These are phyloP conservation scores for Prunella strophiata DNA, from an alignment of 2,797 vertebrate genomes.

Conservation along the genomic window DNA sequence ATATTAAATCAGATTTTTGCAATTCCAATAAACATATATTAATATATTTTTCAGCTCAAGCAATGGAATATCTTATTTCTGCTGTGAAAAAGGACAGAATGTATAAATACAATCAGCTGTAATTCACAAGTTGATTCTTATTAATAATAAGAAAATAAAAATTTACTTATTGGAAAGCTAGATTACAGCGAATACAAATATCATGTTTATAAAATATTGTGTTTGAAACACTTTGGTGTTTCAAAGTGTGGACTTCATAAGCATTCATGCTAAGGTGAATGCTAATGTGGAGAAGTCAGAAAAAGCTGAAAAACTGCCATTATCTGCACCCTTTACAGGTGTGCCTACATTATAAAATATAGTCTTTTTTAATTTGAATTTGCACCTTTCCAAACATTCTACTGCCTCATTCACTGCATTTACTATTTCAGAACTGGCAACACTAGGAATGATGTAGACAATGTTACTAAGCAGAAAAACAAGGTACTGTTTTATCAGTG, in stretches of 20 bases:
- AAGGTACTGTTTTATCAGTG: background rate
- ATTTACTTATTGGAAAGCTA: background rate
- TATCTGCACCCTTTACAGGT: background rate
- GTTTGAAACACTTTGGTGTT: background rate
- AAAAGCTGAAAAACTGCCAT: background rate
- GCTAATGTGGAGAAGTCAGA: background rate
- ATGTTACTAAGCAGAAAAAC: background rate
- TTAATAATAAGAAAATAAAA: background rate
- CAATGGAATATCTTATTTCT: background rate
- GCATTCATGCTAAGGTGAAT: background rate
- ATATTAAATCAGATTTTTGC: background rate
- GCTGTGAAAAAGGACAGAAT: background rate
- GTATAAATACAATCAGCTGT: background rate
- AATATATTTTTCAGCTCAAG: background rate
- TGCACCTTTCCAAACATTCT: background rate
- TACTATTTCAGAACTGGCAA: background rate
- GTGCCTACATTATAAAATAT: background rate
- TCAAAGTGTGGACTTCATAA: background rate
- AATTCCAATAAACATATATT: background rate
- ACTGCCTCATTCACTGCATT: background rate
- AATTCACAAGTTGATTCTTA: background rate
- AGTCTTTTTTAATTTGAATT: background rate
- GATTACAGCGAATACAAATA: background rate
- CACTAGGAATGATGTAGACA: background rate
- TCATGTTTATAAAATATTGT: background rate